Evolutionary conservation across 2,888 invertebrate species (phyloP), one percentile per base, ranked within the genome.

Genomic region (Eilema griseolum): DNA sequence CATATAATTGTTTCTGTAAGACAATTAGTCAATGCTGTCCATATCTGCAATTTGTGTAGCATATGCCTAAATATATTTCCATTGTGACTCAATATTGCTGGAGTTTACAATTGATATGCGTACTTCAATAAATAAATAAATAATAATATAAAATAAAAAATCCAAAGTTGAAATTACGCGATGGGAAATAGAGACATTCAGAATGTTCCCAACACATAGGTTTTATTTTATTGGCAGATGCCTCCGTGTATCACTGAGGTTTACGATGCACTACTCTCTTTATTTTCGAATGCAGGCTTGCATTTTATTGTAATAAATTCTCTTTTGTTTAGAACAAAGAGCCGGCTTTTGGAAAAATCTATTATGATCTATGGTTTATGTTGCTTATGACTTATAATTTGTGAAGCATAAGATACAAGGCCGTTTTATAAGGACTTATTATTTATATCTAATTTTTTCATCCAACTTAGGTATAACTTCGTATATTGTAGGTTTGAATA

Each of bases 261-360:
- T 93, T 92, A 92, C 92, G 93, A 91, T 87, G 87, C 86, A 85
- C 87, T 89, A 86, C 87, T 86, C 88, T 89, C 89, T 91, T 90
- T 92, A 92, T 93, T 91, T 89, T 86, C 88, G 74, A 81, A 77
- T 79, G 78, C 82, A 75, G 73, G 82, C 82, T 79, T 82, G 82
- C 82, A 82, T 84, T 88, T 85, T 86, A 86, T 88, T 84, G 81
- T 82, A 85, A 89, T 86, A 87, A 84, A 86, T 80, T 82, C 73
- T 70, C 62, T 71, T 72, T 67, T 82, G 77, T 81, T 81, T 75
- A 82, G 81, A 81, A 79, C 82, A 79, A 80, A 82, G 77, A 80
- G 73, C 75, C 63, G 69, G 75, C 77, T 78, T n/a, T 79, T 67
- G 69, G 68, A 77, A 80, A 82, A 52, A 82, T 82, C 70, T 80